phyloP scores from a whole-genome alignment of 1,140 invertebrate species.

The Caenorhabditis inopinata region DNA sequence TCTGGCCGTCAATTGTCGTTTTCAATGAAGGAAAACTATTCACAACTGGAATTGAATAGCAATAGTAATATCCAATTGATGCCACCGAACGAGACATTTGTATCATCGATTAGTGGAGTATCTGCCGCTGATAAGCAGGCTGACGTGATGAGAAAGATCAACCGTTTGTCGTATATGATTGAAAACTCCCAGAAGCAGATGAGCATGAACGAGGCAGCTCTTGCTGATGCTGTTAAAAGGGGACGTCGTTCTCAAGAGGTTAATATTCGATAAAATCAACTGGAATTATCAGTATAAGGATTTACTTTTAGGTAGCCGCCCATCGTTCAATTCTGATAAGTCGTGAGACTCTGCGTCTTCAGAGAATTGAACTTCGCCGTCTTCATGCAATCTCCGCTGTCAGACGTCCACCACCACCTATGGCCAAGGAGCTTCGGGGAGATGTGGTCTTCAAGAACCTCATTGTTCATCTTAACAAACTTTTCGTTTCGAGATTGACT shows the following conservation, averaged over 20 bases:
- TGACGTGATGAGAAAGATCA: background rate
- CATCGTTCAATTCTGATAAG: background rate
- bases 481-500: background rate
- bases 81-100: background rate
- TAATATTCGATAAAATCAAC: no score
- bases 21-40: background rate
- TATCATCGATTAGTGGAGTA: background rate
- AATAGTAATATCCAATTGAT: background rate
- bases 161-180: slow-evolving; percentile 7
- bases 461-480: slow-evolving; percentile 33
- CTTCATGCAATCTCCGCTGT: background rate
- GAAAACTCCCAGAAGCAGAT: slow-evolving; percentile 5
- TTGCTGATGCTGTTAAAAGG: background rate
- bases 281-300: no score
- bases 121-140: background rate
- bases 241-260: background rate
- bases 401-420: slow-evolving; percentile 13
- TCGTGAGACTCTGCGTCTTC: background rate
- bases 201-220: background rate
- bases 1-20: background rate
- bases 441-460: slow-evolving; percentile 14
- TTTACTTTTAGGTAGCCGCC: no score
- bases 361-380: background rate
- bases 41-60: background rate
- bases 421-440: background rate